phyloP scores from a whole-genome alignment of 2,888 invertebrate species.

The Camponotus fellah region DNA sequence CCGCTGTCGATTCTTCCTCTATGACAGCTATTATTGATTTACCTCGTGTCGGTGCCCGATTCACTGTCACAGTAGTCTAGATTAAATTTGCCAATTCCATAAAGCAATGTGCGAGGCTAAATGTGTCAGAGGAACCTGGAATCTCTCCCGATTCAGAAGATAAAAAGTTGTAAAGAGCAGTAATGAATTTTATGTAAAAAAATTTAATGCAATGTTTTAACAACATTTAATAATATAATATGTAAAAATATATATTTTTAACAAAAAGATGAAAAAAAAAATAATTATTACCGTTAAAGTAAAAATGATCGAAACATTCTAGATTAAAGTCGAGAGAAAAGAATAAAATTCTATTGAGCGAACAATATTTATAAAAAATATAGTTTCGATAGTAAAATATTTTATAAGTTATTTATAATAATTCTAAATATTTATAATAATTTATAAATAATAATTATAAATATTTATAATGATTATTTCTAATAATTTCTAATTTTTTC shows the following conservation, averaged over 20 bases:
- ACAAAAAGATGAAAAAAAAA: background rate
- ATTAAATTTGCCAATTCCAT: slow-evolving; percentile 28
- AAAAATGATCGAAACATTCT: background rate
- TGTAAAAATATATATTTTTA: background rate
- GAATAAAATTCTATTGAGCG: background rate
- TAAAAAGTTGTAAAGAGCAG: background rate
- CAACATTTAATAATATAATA: background rate
- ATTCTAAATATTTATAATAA: too few species aligned
- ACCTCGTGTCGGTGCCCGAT: background rate
- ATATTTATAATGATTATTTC: too few species aligned
- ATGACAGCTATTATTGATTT: slow-evolving; percentile 29
- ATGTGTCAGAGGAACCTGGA: background rate
- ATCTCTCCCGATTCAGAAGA: background rate
- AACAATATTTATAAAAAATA: too few species aligned
- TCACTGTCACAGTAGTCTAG: background rate
- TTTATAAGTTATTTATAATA: too few species aligned
- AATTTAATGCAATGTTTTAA: slow-evolving; percentile 21
- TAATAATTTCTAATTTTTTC: too few species aligned
- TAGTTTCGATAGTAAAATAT: too few species aligned
- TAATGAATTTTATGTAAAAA: slow-evolving; percentile 4
- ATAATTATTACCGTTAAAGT: background rate
- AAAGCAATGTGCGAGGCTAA: slow-evolving; percentile 8
- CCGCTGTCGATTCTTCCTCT: slow-evolving; percentile 27
- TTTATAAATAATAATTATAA: too few species aligned
- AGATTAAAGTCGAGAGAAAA: background rate